Percentiles rank a stretch among this genome's conserved stretches.
These are phyloP conservation scores for Epizoanthus illoricatus DNA, from an alignment of 92 coral and sea anemone genomes.

Conservation along the genomic window DNA sequence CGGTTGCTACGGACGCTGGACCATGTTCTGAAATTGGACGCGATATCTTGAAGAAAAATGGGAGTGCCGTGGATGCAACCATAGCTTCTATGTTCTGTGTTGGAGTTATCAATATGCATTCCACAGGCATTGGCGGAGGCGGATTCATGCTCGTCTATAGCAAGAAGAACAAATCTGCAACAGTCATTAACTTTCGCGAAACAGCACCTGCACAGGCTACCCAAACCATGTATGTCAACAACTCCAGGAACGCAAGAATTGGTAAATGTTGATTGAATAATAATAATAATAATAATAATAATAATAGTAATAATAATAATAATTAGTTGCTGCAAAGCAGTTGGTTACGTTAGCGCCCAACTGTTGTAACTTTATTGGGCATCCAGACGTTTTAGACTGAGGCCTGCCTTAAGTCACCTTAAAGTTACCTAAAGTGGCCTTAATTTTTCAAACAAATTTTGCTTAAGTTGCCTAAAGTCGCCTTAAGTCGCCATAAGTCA, in stretches of 20 bases:
- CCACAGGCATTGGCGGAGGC: constrained; percentile 66
- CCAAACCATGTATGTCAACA: constrained; percentile 49
- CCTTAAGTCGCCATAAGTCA: too few species aligned
- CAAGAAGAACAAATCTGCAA: constrained; percentile 25
- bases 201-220: constrained; percentile 59
- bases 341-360: too few species aligned
- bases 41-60: constrained; percentile 52
- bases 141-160: constrained; percentile 62
- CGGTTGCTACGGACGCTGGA: constrained; percentile 74
- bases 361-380: too few species aligned
- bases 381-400: too few species aligned
- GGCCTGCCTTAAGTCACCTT: too few species aligned
- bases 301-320: too few species aligned
- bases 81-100: constrained; percentile 62
- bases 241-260: neutral
- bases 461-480: too few species aligned
- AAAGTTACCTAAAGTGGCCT: too few species aligned
- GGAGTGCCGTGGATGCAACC: constrained; percentile 61
- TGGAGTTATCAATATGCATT: constrained; percentile 64
- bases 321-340: too few species aligned
- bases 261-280: constrained; percentile 1
- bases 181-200: constrained; percentile 60
- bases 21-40: constrained; percentile 70
- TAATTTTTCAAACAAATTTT: too few species aligned
- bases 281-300: too few species aligned